Evolutionary conservation across 2,888 invertebrate genomes (phyloP).

Genomic region (Drosophila parthenogenetica): DNA sequence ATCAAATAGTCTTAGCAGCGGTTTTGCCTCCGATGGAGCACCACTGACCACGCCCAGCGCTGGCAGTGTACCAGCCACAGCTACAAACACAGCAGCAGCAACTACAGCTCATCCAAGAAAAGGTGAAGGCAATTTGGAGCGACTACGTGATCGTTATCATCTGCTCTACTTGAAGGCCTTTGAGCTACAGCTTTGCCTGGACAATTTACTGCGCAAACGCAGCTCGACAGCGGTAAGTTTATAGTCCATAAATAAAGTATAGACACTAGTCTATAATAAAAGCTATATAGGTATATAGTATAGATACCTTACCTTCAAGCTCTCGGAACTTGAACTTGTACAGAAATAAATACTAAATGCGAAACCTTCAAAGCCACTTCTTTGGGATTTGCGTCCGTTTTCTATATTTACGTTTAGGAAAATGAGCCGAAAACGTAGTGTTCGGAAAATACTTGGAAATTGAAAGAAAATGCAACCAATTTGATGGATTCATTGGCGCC

Average conservation of each 20-base stretch:
- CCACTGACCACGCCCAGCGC: conserved; percentile 39
- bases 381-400: conserved; percentile 30
- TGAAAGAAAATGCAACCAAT: conserved; percentile 43
- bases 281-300: not conserved
- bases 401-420: conserved; percentile 43
- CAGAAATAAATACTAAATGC: conserved; percentile 22
- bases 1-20: conserved; percentile 72
- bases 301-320: conserved; percentile 14
- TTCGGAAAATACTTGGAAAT: conserved; percentile 69
- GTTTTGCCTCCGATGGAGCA: conserved; percentile 68
- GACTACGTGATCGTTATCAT: conserved; percentile 95
- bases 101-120: conserved; percentile 54
- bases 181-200: conserved; percentile 96
- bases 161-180: conserved; percentile 94
- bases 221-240: conserved; percentile 88
- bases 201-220: conserved; percentile 90
- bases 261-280: conserved; percentile 1
- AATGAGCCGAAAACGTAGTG: conserved; percentile 28
- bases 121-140: conserved; percentile 85
- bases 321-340: conserved; percentile 58
- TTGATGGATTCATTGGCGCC: conserved; percentile 55
- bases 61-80: conserved; percentile 29
- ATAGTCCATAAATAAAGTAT: conserved; percentile 1
- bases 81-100: conserved; percentile 34
- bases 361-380: conserved; percentile 6